A percentile compares a stretch with the other conserved stretches of the same genome.
Conservation (phyloP, 2,113 vertebrate genomes). For the Chiloscyllium plagiosum region DNA sequence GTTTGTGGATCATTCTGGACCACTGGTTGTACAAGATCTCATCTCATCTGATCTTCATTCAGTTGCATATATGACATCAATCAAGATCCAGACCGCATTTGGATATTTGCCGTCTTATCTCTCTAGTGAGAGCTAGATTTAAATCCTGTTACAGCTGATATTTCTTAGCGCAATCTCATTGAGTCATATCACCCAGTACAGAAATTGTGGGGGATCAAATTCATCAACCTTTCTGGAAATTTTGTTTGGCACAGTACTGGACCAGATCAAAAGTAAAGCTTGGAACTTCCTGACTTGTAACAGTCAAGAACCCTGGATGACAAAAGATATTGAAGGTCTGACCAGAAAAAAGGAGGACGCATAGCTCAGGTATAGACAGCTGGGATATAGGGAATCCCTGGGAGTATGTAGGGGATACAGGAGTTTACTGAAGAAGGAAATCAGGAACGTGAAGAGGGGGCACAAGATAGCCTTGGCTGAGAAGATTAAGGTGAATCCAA, state of each 20-base stretch:
- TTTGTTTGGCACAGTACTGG: neutral
- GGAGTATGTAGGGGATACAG: too few relatives aligned
- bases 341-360: too few relatives aligned
- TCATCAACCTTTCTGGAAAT: neutral
- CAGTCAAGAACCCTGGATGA: neutral
- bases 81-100: neutral
- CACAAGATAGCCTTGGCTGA: too few relatives aligned
- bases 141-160: neutral
- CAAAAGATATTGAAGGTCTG: too few relatives aligned
- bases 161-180: neutral
- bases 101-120: neutral
- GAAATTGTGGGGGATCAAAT: neutral
- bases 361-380: too few relatives aligned
- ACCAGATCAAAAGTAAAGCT: neutral
- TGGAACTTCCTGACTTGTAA: neutral
- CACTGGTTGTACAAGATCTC: neutral
- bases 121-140: neutral
- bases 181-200: neutral
- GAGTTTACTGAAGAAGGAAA: too few relatives aligned
- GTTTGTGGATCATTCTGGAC: neutral
- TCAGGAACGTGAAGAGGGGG: too few relatives aligned
- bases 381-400: too few relatives aligned
- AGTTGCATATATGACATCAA: neutral
- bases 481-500: too few relatives aligned
- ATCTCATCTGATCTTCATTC: neutral